Base-by-base conservation (phyloP, 2,888 invertebrate genomes). In the Unio delphinus region DNA sequence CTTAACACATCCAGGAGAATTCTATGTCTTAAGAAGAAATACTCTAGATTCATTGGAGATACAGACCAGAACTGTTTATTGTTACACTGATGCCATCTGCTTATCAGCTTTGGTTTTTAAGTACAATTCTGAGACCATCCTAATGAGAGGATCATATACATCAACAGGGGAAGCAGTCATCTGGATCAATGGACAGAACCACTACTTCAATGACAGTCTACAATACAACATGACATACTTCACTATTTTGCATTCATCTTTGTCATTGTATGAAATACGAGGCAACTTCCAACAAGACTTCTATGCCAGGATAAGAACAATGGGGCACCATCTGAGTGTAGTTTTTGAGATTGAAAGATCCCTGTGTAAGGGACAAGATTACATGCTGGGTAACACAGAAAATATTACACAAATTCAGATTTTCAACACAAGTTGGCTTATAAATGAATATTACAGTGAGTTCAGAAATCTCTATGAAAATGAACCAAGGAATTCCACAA, bases 1-100 rank as follows among this genome's bases (percentile, higher is more conserved):
- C 26, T 64, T 80, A 23, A 69, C 59, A 11, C 57, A 73, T 59
- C 55, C 69, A 17, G 80, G 78, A n/a, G 79, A 80, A 59, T 73
- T 66, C 57, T 74, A 68, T 20, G 3, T 76, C 26, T 17, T 76
- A 20, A 70, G 61, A 54, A 58, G 65, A 23, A 11, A 34, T 1
- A 59, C 55, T 5, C 45, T 45, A 15, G 17, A 58, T 18, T 61
- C 54, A 34, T 61, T 75, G 15, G 68, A 70, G 54, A 62, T 78
- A 4, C 78, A 78, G 54, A n/a, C 70, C 17, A 64, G 76, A 57
- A 67, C 68, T 17, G 68, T 65, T 3, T 66, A 69, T 60, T 80
- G 80, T 61, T 70, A 69, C 30, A 66, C 67, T 5, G 57, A 65
- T 8, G 54, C 75, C 1, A 55, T 75, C 2, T 80, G 80, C 26